Evolutionary conservation across 2,888 invertebrate species (phyloP).

Genomic region (Monopis laevigella): DNA sequence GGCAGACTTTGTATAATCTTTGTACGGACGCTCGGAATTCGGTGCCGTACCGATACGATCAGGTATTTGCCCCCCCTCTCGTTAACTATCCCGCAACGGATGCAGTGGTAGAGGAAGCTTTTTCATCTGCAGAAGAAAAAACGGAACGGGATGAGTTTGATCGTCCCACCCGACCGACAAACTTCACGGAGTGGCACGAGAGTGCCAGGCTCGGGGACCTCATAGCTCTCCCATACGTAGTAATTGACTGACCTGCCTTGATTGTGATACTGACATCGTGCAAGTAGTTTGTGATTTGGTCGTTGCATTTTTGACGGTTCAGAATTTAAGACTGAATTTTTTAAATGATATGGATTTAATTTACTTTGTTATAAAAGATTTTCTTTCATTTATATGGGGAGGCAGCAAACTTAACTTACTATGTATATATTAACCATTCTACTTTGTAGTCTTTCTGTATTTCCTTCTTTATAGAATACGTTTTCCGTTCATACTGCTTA

Average conservation of each 20-base stretch:
- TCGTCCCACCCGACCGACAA: conserved; percentile 34
- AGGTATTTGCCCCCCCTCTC: conserved; percentile 34
- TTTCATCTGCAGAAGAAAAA: conserved; percentile 19
- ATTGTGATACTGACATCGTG: neutral
- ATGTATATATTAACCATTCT: no score
- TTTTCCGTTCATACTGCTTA: no score
- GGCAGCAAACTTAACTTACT: no score
- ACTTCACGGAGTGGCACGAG: conserved; percentile 94
- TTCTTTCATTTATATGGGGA: no score
- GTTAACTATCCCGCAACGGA: conserved; percentile 25
- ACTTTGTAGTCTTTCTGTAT: no score
- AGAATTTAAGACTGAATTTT: no score
- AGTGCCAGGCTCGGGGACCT: conserved; percentile 84
- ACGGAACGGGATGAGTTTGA: conserved; percentile 30
- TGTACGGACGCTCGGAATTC: conserved; percentile 25
- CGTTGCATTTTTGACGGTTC: conserved; percentile 36
- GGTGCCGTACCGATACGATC: conserved; percentile 34
- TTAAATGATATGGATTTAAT: no score
- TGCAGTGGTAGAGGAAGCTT: conserved; percentile 21
- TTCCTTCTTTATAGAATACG: no score
- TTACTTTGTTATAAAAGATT: no score
- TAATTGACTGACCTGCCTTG: conserved; percentile 80
- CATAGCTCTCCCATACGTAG: conserved; percentile 95
- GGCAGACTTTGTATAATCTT: conserved; percentile 32
- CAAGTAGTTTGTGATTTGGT: conserved; percentile 26